These are phyloP conservation scores for Stenopsyche tienmushanensis DNA, from an alignment of 1,140 invertebrate genomes.

Conservation along the genomic window DNA sequence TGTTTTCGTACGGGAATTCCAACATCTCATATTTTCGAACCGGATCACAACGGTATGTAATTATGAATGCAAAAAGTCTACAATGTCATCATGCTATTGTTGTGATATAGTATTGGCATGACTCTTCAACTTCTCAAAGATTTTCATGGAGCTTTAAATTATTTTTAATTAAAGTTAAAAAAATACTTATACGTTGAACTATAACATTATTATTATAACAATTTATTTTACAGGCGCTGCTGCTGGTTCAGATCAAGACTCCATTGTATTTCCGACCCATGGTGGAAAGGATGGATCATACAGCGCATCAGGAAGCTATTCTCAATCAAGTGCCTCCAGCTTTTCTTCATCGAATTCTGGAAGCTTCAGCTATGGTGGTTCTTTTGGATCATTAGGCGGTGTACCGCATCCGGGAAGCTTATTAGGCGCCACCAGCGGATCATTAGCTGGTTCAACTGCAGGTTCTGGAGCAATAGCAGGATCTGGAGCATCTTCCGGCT, in stretches of 20 bases:
- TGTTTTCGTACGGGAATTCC: too few relatives aligned
- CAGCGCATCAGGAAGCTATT: slow-evolving; percentile 27
- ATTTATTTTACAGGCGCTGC: too few relatives aligned
- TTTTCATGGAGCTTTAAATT: too few relatives aligned
- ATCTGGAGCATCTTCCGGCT: not conserved
- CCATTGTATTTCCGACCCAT: slow-evolving; percentile 2
- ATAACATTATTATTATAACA: too few relatives aligned
- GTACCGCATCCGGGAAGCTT: not conserved
- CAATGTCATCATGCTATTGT: too few relatives aligned
- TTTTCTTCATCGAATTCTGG: slow-evolving; percentile 31
- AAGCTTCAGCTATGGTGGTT: slow-evolving; percentile 22
- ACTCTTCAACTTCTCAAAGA: too few relatives aligned
- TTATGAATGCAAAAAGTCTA: not conserved
- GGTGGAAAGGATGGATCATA: not conserved
- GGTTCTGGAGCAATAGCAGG: slow-evolving; percentile 4
- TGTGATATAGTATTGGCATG: too few relatives aligned
- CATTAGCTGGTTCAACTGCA: not conserved
- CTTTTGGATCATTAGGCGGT: not conserved
- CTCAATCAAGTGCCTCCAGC: slow-evolving; percentile 28
- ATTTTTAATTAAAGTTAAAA: too few relatives aligned
- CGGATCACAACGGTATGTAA: not conserved
- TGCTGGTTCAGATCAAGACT: too few relatives aligned
- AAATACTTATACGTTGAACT: too few relatives aligned
- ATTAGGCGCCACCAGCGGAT: not conserved
- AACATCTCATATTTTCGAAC: not conserved